These are phyloP conservation scores for Odontophorus gujanensis DNA, from an alignment of 2,113 vertebrate species.

Conservation along the genomic window DNA sequence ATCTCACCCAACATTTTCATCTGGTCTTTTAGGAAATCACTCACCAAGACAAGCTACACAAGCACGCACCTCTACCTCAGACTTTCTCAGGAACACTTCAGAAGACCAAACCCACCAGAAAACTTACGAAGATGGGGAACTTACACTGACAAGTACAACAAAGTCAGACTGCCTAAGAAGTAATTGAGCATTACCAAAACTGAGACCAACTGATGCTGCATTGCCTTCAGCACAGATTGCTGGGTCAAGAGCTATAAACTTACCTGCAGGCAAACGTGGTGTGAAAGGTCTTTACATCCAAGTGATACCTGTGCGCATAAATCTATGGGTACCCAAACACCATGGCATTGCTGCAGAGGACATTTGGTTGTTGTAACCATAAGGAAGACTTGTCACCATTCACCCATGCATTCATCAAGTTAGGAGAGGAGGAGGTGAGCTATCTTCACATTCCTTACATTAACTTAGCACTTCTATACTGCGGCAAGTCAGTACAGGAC, in stretches of 20 bases:
- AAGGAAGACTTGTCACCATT: not conserved
- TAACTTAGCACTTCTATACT: slow-evolving; percentile 62
- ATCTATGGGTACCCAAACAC: not conserved
- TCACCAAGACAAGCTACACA: not conserved
- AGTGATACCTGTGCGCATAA: not conserved
- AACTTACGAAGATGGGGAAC: not conserved
- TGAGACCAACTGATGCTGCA: not conserved
- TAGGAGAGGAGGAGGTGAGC: slow-evolving; percentile 46
- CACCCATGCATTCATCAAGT: slow-evolving; percentile 30
- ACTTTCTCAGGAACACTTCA: not conserved
- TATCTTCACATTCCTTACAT: slow-evolving; percentile 66
- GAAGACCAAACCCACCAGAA: not conserved
- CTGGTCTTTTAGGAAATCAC: not conserved
- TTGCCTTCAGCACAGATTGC: not conserved
- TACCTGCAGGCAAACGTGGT: not conserved
- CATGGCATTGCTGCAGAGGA: not conserved
- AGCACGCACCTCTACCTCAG: not conserved
- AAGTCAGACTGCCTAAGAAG: not conserved
- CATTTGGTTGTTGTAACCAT: not conserved
- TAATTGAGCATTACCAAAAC: not conserved
- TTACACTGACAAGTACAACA: not conserved
- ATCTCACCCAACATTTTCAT: not conserved
- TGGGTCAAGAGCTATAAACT: not conserved
- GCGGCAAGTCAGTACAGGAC: slow-evolving; percentile 66
- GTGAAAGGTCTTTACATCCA: not conserved